Evolutionary conservation across 2,113 vertebrate genomes (phyloP).

Genomic region (Nestor notabilis): DNA sequence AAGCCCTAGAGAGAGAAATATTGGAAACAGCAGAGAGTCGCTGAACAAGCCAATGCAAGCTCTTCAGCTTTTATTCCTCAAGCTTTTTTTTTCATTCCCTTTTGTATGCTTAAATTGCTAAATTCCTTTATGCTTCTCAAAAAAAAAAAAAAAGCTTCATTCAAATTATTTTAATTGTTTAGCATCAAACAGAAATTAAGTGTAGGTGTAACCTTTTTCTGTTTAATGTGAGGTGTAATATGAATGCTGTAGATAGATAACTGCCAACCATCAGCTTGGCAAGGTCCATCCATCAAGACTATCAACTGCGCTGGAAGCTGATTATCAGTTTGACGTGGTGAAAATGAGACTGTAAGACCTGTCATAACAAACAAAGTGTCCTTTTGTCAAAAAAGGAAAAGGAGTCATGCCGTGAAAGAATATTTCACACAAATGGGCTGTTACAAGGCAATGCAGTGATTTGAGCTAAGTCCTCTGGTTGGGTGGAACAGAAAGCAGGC

Average conservation of each 20-base stretch:
- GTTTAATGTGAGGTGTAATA: neutral
- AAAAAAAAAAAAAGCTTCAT: neutral
- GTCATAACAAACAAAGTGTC: neutral
- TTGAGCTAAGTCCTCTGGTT: neutral
- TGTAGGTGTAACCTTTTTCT: neutral
- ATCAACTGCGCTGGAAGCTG: neutral
- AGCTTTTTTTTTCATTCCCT: neutral
- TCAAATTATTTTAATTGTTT: neutral
- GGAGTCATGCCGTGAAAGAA: neutral
- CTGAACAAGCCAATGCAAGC: neutral
- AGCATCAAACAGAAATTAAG: neutral
- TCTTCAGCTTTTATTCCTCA: neutral
- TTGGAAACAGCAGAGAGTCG: neutral
- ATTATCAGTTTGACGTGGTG: neutral
- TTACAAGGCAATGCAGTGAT: neutral
- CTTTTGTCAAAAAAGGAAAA: neutral
- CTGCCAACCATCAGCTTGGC: neutral
- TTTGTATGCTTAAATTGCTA: neutral
- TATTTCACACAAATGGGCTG: neutral
- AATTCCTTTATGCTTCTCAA: neutral
- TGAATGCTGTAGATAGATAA: neutral
- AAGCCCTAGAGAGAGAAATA: neutral
- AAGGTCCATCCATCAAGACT: neutral
- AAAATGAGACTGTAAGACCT: neutral
- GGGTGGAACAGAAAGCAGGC: neutral